phyloP scores from a whole-genome alignment of 2,888 invertebrate genomes.

The Heliconius cydno region DNA sequence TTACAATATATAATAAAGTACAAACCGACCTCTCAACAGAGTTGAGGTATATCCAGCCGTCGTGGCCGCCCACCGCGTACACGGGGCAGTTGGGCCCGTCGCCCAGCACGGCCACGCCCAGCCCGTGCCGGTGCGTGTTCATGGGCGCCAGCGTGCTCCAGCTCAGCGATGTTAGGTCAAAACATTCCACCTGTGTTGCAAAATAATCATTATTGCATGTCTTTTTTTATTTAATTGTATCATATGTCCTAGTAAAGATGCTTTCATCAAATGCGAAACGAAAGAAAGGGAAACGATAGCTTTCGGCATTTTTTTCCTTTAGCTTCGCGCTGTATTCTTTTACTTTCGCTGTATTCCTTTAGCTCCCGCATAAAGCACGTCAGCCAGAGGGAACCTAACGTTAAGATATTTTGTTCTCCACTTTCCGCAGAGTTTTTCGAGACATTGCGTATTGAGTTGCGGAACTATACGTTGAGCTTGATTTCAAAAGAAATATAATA shows the following conservation, averaged over 20 bases:
- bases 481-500: no score
- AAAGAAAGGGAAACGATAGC: no score
- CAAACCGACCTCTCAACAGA: slow-evolving; percentile 89
- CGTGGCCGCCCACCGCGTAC: slow-evolving; percentile 97
- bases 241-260: no score
- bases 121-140: slow-evolving; percentile 93
- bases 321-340: no score
- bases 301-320: no score
- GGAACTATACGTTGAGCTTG: neutral
- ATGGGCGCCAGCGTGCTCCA: slow-evolving; percentile 94
- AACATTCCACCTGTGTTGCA: slow-evolving; percentile 87
- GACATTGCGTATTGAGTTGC: neutral
- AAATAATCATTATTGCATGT: neutral
- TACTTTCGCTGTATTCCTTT: no score
- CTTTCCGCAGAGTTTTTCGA: neutral
- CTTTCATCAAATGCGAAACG: no score
- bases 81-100: slow-evolving; percentile 89
- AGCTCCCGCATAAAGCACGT: no score
- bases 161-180: slow-evolving; percentile 90
- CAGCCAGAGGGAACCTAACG: neutral
- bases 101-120: slow-evolving; percentile 90
- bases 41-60: slow-evolving; percentile 97
- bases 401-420: neutral
- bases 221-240: no score
- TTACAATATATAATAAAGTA: neutral